Conservation (phyloP, 2,113 vertebrate species). For the Pantherophis guttatus region DNA sequence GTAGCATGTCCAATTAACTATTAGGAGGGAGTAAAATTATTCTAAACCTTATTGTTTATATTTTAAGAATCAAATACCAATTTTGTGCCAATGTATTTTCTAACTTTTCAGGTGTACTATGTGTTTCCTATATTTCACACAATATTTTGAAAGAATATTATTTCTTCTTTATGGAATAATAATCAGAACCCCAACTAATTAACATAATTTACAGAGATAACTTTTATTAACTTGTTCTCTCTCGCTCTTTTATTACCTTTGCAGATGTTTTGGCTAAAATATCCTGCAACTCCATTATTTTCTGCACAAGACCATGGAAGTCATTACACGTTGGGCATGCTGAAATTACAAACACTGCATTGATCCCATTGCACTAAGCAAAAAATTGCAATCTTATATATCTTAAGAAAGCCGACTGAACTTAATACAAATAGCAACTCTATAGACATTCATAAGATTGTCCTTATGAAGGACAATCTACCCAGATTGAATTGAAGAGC, state of each 20-base stretch:
- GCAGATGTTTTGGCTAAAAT: constrained; percentile 96
- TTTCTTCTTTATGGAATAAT: neutral
- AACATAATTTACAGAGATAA: neutral
- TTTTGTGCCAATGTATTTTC: neutral
- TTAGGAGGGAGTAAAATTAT: neutral
- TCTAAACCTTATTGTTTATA: neutral
- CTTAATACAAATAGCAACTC: neutral
- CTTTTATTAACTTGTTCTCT: neutral
- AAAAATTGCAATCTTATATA: neutral
- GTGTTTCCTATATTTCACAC: neutral
- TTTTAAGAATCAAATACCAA: neutral
- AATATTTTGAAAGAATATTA: neutral
- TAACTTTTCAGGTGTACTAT: neutral
- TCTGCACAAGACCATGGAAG: constrained; percentile 97
- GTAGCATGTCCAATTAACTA: neutral
- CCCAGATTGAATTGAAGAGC: constrained; percentile 31
- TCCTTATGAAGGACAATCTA: neutral
- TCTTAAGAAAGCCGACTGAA: neutral
- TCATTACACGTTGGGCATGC: constrained; percentile 98
- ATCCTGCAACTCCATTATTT: constrained; percentile 98
- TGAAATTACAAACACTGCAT: constrained; percentile 65
- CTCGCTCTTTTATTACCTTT: constrained; percentile 78
- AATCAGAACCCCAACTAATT: neutral
- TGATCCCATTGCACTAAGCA: neutral
- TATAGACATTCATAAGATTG: neutral